Conservation (phyloP, 1,140 invertebrate species). For the Lerema accius region DNA sequence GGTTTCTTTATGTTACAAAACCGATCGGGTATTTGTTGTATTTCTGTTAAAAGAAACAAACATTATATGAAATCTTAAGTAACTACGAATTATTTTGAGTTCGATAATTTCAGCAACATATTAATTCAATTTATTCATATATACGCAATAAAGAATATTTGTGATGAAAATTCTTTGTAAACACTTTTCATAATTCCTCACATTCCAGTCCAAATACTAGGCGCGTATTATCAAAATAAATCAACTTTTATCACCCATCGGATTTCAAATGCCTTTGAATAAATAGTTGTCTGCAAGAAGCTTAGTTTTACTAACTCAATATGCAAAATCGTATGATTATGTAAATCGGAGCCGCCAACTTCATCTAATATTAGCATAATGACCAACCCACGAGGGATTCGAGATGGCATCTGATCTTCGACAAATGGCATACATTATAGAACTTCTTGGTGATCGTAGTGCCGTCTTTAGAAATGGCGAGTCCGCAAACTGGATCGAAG, state of each 20-base stretch:
- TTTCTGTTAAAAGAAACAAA: slow-evolving; percentile 39
- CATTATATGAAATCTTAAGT: not conserved
- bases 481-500: slow-evolving; percentile 60
- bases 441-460: slow-evolving; percentile 43
- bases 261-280: slow-evolving; percentile 20
- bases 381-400: slow-evolving; percentile 38
- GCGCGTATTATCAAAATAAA: too few relatives aligned
- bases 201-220: too few relatives aligned
- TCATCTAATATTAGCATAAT: slow-evolving; percentile 35
- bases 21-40: slow-evolving; percentile 46
- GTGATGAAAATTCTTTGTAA: too few relatives aligned
- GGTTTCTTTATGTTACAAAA: slow-evolving; percentile 45
- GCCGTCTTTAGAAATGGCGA: slow-evolving; percentile 39
- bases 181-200: too few relatives aligned
- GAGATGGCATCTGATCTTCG: slow-evolving; percentile 51
- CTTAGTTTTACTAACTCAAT: slow-evolving; percentile 14
- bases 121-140: too few relatives aligned
- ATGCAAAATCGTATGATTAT: slow-evolving; percentile 29
- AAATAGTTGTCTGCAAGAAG: slow-evolving; percentile 2
- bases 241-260: not conserved
- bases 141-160: too few relatives aligned
- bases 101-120: too few relatives aligned
- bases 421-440: slow-evolving; percentile 60
- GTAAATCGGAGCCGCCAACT: slow-evolving; percentile 22
- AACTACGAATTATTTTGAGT: too few relatives aligned